Conservation (phyloP, 2,797 vertebrate species). For the Podarcis siculus region DNA sequence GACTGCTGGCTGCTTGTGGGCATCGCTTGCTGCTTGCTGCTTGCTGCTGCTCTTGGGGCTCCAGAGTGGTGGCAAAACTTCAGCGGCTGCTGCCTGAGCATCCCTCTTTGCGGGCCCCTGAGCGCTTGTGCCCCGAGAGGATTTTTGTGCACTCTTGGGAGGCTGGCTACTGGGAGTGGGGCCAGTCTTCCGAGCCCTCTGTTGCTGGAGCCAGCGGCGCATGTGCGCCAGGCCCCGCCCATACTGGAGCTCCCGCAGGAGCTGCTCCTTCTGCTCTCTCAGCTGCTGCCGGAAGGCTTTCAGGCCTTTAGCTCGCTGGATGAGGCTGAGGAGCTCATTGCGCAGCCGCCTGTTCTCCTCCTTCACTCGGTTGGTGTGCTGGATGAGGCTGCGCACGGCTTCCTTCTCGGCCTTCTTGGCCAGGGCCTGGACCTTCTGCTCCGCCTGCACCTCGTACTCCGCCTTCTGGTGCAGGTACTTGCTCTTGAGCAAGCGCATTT, state of each 20-base stretch:
- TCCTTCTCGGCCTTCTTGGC: slow-evolving; percentile 61
- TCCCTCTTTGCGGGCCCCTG: accelerated
- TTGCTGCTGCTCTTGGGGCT: accelerated
- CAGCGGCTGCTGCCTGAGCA: too few species aligned
- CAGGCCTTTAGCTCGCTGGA: slow-evolving; percentile 51
- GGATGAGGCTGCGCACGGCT: slow-evolving; percentile 57
- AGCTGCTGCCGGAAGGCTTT: slow-evolving; percentile 49
- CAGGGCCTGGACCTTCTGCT: slow-evolving; percentile 59
- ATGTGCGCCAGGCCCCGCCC: neutral
- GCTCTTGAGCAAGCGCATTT: slow-evolving; percentile 62
- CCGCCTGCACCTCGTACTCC: slow-evolving; percentile 55
- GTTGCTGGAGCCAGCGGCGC: slow-evolving; percentile 43
- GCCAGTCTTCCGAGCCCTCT: neutral
- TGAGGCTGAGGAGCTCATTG: slow-evolving; percentile 64
- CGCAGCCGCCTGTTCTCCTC: slow-evolving; percentile 64
- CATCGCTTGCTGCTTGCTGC: too few species aligned
- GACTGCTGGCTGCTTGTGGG: neutral
- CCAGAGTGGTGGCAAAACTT: neutral
- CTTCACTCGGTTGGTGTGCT: slow-evolving; percentile 57
- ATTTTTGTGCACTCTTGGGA: neutral
- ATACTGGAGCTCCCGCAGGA: slow-evolving; percentile 58
- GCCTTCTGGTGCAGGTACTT: slow-evolving; percentile 66
- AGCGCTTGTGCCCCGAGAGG: neutral
- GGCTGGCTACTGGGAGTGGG: neutral
- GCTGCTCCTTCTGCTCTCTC: slow-evolving; percentile 59